Evolutionary conservation across 2,888 invertebrate species (phyloP), one percentile per base, ranked within the genome.

Genomic region (Unio pictorum): DNA sequence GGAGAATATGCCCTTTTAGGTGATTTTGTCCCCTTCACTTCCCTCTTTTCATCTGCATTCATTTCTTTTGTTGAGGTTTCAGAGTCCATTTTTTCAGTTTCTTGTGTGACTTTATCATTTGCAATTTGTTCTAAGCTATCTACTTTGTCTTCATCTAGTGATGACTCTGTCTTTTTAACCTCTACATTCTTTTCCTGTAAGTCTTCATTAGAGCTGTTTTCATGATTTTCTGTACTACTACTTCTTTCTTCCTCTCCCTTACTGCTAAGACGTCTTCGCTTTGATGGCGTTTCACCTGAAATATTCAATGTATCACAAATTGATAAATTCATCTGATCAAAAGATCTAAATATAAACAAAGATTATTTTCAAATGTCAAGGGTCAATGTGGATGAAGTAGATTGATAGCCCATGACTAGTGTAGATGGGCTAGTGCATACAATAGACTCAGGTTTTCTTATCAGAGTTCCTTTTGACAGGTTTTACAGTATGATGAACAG

Each of bases 261-360:
- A 26, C 56, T 61, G 68, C 75, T 78, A 15, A 79, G 28, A 57
- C 76, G 67, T 23, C 82, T 71, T 61, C 78, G 71, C 68, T 84
- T 84, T n/a, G 83, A 81, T 55, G 83, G 83, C 11, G 81, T 80
- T 57, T 74, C 83, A 61, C 73, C 80, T 81, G 71, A 45, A 45
- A 45, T 45, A 45, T 45, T 45, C 45, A 45, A 11, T 45, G 11
- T 45, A 45, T 45, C 45, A 45, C 45, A 45, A 2, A 45, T 1
- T 45, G 45, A 45, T 45, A 45, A 45, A 45, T 1, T 45, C 8
- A 45, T 45, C 8, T 45, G 1, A 45, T 45, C 8, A 45, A 45
- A 30, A 6, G 45, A 45, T 8, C 11, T 45, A 45, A 45, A 45
- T 11, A 45, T 45, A 30, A 30, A 45, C 8, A 45, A 1, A 45